Base-by-base conservation (phyloP, 2,888 invertebrate species). In the Cremastinae sp. region DNA sequence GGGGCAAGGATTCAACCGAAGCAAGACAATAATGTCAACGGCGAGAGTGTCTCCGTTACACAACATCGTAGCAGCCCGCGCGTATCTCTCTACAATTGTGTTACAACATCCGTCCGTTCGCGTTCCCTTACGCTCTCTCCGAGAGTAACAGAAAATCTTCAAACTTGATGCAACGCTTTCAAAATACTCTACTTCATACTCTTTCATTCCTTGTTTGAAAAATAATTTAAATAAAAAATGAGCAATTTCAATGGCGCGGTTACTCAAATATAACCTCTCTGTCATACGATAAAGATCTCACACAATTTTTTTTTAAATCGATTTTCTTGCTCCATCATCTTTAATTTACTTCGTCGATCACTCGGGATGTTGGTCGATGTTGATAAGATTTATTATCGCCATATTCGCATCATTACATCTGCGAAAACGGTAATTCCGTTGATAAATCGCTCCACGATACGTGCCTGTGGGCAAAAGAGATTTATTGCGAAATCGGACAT, bases 1-100 rank as follows among this genome's bases (percentile, higher is more conserved):
- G 28, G 22, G 35, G 35, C 22, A 10, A 70, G 64, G 16, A 74
- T 62, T 51, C 41, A 10, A 51, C 53, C 20, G 58, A 43, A 51
- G 35, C 72, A 53, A 41, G 18, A 59, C 68, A 65, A 68, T 78
- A 71, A 74, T 64, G 70, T 66, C 58, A 45, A 37, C 74, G n/a
- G 64, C 47, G 64, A 69, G 75, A 59, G 59, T 69, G 14, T 43
- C 65, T 47, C 56, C 64, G 71, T 64, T 65, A 66, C 70, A 59
- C 73, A 58, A 74, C 64, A 61, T 12, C 12, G 14, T 59, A 53
- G 14, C 35, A 56, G 12, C 37, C 64, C 18, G 49, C 43, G 22
- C 55, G 14, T 39, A 18, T 47, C 45, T 62, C 56, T 20, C 58
- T 51, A 22, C 56, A 56, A 58, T 72, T 53, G 62, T 47, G 65